A percentile compares a stretch with the other conserved stretches of the same genome.
Conservation (phyloP, 2,888 invertebrate species). For the Sepioteuthis lessoniana region DNA sequence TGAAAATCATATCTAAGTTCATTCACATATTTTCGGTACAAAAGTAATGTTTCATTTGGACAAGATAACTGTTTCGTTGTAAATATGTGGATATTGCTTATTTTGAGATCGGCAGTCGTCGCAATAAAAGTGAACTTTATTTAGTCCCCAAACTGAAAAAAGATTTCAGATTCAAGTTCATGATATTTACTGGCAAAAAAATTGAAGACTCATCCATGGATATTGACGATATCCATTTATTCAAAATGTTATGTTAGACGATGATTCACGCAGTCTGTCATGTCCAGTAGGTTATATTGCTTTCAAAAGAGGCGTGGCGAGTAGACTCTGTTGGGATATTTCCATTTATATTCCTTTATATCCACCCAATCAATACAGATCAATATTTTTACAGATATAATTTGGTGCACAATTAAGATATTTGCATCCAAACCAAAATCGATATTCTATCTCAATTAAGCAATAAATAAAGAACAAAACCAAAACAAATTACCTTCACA, state of each 20-base stretch:
- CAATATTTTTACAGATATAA: conserved; percentile 6
- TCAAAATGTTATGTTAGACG: neutral
- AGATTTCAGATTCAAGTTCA: too few relatives aligned
- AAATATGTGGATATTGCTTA: too few relatives aligned
- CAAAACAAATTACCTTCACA: neutral
- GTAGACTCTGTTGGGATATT: neutral
- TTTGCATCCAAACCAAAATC: neutral
- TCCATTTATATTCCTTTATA: neutral
- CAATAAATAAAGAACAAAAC: neutral
- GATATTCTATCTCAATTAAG: neutral
- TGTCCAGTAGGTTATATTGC: neutral
- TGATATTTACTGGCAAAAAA: too few relatives aligned
- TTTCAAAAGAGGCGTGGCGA: neutral
- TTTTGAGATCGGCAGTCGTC: too few relatives aligned
- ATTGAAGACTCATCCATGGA: too few relatives aligned
- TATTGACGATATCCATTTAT: too few relatives aligned
- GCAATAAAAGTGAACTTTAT: too few relatives aligned
- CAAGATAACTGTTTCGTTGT: too few relatives aligned
- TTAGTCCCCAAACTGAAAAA: too few relatives aligned
- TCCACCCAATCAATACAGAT: neutral
- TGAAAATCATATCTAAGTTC: too few relatives aligned
- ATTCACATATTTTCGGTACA: too few relatives aligned
- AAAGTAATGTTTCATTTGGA: too few relatives aligned
- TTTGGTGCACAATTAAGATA: neutral
- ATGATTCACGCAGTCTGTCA: neutral